Percentiles rank a stretch among this genome's conserved stretches.
Conservation (phyloP, 2,888 invertebrate genomes). For the Pardosa pseudoannulata region DNA sequence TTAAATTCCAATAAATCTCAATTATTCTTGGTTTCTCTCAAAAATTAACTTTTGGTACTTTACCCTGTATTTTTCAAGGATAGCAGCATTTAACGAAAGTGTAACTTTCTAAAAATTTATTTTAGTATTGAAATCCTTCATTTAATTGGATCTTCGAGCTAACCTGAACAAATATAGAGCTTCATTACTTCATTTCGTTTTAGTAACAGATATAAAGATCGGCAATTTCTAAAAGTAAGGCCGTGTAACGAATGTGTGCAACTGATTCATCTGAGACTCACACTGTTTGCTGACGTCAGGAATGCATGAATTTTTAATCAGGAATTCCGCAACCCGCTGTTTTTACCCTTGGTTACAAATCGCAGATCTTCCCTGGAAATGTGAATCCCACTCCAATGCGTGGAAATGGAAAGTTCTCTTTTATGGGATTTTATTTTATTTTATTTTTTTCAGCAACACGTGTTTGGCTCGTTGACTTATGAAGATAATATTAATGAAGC, state of each 20-base stretch:
- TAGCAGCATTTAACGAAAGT: no score
- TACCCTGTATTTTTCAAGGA: no score
- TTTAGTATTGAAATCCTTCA: no score
- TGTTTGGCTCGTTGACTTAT: background rate
- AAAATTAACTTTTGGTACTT: no score
- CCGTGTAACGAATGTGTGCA: background rate
- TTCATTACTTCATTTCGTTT: background rate
- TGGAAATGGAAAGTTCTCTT: background rate
- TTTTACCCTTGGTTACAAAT: background rate
- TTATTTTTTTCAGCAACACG: background rate
- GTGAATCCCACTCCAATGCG: background rate
- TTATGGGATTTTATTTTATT: background rate
- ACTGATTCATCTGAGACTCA: background rate
- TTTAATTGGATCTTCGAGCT: no score
- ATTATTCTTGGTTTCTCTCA: no score
- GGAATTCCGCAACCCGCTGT: background rate
- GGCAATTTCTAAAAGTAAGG: background rate
- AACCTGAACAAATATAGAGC: background rate
- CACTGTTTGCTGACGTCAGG: background rate
- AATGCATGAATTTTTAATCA: background rate
- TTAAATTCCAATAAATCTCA: no score
- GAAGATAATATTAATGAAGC: background rate
- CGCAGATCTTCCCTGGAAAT: background rate
- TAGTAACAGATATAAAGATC: background rate
- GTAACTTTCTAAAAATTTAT: no score